These are phyloP conservation scores for Chunga burmeisteri DNA, from an alignment of 2,113 vertebrate genomes.

Conservation along the genomic window DNA sequence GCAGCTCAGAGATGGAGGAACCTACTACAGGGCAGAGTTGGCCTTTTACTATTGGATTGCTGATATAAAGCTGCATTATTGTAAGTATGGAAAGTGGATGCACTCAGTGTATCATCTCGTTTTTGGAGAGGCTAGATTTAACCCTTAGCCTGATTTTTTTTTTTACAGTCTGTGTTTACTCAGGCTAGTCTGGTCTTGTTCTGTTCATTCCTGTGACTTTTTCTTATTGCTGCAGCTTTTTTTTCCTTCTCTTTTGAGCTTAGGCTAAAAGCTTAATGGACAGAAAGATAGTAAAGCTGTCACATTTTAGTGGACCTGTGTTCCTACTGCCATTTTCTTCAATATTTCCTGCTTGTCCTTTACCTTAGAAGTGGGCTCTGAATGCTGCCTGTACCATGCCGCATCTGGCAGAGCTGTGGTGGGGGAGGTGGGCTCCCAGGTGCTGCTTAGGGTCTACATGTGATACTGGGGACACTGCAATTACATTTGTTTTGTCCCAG, in stretches of 20 bases:
- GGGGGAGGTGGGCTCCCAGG: neutral
- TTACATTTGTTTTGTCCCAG: neutral
- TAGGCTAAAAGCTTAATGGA: neutral
- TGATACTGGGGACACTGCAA: neutral
- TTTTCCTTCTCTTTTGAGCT: neutral
- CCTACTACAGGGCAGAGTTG: neutral
- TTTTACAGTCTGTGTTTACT: neutral
- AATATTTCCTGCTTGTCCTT: neutral
- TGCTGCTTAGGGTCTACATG: rapidly evolving
- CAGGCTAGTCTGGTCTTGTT: neutral
- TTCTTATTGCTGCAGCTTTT: neutral
- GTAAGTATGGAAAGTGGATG: neutral
- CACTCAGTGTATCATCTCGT: neutral
- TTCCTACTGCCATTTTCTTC: neutral
- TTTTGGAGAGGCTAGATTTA: neutral
- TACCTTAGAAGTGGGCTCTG: neutral
- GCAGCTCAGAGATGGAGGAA: neutral
- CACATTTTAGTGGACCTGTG: neutral
- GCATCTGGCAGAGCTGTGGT: neutral
- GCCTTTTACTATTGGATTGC: neutral
- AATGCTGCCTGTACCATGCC: rapidly evolving
- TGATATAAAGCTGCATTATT: neutral
- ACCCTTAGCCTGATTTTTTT: neutral
- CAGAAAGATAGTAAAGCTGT: neutral
- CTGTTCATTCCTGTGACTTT: neutral